Evolutionary conservation across 1,140 invertebrate species (phyloP), one percentile per base, ranked within the genome.

Genomic region (Aphidius ervi): DNA sequence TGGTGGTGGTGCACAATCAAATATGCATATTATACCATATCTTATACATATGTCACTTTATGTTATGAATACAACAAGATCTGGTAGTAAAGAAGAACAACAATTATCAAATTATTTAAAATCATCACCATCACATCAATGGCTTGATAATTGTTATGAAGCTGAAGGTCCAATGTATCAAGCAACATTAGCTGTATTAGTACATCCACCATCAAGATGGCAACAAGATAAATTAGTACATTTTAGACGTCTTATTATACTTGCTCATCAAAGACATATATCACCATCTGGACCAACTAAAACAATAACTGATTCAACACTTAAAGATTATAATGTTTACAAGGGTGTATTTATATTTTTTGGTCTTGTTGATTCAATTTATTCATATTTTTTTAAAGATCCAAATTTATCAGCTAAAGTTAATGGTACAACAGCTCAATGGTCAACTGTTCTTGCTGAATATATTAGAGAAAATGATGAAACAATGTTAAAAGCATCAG

Each of bases 1-100:
- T 9, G 97, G 97, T 63, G 97, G 96, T 64, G 93, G 96, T 10
- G 92, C 93, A 8, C 93, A 98, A 72, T 97, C 94, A 37, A 99
- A 99, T 80, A 92, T 98, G 88, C 94, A 98, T 76, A 87, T 98
- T 65, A 85, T 98, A 58, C 95, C 97, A 23, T 97, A 97, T 76
- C 82, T 98, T 41, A 85, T 95, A 58, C 95, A 98, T 74, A 95
- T 97, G 85, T 91, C 93, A 20, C 86, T 98, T 4, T 98, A 98
- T 77, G 92, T 97, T 50, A 89, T 97, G 60, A 96, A 94, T 75
- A 94, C 92, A 88, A 93, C 91, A 1, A 82, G 92, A 55, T 88
- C 88, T 58, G 85, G 86, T 10, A 77, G 82, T 5, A 81, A 89
- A 65, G 92, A 94, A 75, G 88, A 90, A 61, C 87, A 88, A 70